Evolutionary conservation across 1,140 invertebrate species (phyloP), one percentile per base, ranked within the genome.

Genomic region (Mycetomoellerius zeteki): DNA sequence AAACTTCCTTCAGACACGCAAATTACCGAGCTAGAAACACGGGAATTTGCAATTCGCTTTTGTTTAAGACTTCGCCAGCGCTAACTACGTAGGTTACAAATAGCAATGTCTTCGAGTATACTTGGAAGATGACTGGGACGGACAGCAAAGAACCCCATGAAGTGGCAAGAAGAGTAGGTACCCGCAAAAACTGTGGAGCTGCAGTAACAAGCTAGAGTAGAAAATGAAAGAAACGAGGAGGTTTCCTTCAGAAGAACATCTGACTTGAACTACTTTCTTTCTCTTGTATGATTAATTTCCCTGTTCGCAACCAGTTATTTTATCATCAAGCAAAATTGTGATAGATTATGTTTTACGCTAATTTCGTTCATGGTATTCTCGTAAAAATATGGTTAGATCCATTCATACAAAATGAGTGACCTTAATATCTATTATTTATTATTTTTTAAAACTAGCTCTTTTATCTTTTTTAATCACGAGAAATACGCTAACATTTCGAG

Each of bases 241-340:
- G 30, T 54, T 54, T 47, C 37, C 77, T 80, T 69, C 64, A 30
- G 16, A 33, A 16, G 30, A 69, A 71, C 64, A 54, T 54, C 77
- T 71, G 43, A 50, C 76, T 78, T 56, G 10, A 60, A 69, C 77
- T 30, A 50, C 21, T 69, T 50, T 80, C 62, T 52, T 27, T 37
- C n/a, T 21, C 19, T 65, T 8, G 43, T 54, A 71, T 81, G 77
- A 81, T 81, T 81, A 81, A 78, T 78, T 78, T 78, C 24, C 27
- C 37, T 30, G 8, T 19, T 37, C 58, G n/a, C 10, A n/a, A 65
- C 58, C 43, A 47, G 27, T 78, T 65, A 77, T n/a, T 64, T 77
- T 37, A 50, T 67, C 24, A 43, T 47, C 19, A 30, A 65, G 19
- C 27, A 60, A 47, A 30, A 78, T 47, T 14, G 12, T 50, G 76